Base-by-base conservation (phyloP, 1,140 invertebrate species). In the Alviniconcha marisindica region DNA sequence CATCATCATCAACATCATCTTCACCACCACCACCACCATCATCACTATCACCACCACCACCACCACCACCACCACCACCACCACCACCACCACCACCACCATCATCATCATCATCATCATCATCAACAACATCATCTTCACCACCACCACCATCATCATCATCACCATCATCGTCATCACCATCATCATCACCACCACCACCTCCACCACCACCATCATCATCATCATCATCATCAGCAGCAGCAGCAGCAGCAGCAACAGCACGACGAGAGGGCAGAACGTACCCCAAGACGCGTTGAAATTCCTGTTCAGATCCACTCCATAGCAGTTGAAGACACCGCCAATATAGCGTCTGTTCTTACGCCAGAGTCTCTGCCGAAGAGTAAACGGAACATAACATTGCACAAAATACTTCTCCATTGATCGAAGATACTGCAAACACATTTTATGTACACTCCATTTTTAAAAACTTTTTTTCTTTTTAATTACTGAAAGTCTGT, bases 251-350 rank as follows among this genome's bases (percentile, higher is more conserved):
- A 10, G 28, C 14, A 69, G 31, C 14, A 28, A 21, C 7, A 21
- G 31, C 7, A 10, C 14, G 63, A 69, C 14, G 12, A 36, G 21
- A 4, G 42, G 18, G 24, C 15, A 21, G 24, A 14, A 76, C 73
- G 40, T n/a, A 76, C 73, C 3, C 24, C 38, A 40, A 12, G 5
- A 44, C 10, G 38, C 73, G 14, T n/a, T 14, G 40, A 76, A 76
- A n/a, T 76, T 76, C 3, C 73, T 76, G 73, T 76, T 76, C 4
- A 76, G 73, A 28, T 76, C 73, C 33, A 44, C 42, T 44, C 73
- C 73, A 40, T 14, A 24, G 42, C 73, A 76, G 38, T 4, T 15
- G 24, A 28, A 42, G 21, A n/a, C 12, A 24, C 24, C 10, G 12
- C 40, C 18, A n/a, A 76, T 14, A n/a, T 71, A 36, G 15, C 73